Percentiles rank a stretch among this genome's conserved stretches.
phyloP scores from a whole-genome alignment of 2,113 vertebrate genomes.

The Butorides virescens region DNA sequence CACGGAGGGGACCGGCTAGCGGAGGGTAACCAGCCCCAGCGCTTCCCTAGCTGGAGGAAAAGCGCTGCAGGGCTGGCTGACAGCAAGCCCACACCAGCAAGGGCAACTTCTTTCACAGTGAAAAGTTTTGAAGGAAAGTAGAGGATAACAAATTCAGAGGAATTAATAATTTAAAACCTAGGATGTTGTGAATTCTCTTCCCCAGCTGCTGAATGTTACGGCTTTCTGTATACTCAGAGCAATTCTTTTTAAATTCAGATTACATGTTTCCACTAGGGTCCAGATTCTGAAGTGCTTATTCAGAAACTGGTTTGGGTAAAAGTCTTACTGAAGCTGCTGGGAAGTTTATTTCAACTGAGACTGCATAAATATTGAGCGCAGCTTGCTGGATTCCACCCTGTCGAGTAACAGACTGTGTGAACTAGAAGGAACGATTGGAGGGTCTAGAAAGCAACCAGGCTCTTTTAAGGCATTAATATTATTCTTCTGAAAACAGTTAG shows the following conservation, averaged over 20 bases:
- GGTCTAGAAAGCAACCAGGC: background rate
- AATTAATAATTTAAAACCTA: slow-evolving; percentile 48
- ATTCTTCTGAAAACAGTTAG: slow-evolving; percentile 24
- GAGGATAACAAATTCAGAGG: slow-evolving; percentile 43
- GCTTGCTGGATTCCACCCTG: background rate
- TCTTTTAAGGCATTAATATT: slow-evolving; percentile 37
- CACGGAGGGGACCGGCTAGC: background rate
- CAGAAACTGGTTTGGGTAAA: slow-evolving; percentile 44
- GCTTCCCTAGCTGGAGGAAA: background rate
- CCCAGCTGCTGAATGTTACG: background rate
- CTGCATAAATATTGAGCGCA: background rate
- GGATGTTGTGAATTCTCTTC: slow-evolving; percentile 19
- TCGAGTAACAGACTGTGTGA: background rate
- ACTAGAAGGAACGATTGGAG: background rate
- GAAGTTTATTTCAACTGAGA: slow-evolving; percentile 13
- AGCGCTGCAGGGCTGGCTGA: background rate
- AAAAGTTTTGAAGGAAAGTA: slow-evolving; percentile 37
- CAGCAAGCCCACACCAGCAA: background rate
- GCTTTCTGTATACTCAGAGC: background rate
- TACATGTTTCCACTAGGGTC: slow-evolving; percentile 16
- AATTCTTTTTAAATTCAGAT: slow-evolving; percentile 63
- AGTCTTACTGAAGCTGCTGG: slow-evolving; percentile 5
- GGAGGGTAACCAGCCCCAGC: background rate
- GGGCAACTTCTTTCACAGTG: background rate
- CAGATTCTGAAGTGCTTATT: slow-evolving; percentile 42